Percentiles rank a stretch among this genome's conserved stretches.
Evolutionary conservation across 2,888 invertebrate genomes (phyloP).

Genomic region (Sphecodes monilicornis): DNA sequence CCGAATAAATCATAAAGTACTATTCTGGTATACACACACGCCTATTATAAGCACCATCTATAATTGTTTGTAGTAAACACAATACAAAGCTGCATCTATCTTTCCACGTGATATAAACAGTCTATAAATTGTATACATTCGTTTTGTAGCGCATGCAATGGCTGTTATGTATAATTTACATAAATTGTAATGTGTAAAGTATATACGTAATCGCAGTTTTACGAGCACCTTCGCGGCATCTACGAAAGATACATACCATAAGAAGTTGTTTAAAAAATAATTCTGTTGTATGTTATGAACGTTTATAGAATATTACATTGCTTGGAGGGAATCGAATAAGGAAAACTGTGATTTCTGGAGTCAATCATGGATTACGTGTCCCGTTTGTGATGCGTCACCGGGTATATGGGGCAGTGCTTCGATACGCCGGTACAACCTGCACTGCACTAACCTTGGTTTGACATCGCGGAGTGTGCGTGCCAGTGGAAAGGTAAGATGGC

Average conservation of each 20-base stretch:
- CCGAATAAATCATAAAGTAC: slow-evolving; percentile 3
- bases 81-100: neutral
- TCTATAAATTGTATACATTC: neutral
- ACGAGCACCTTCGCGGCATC: neutral
- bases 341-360: slow-evolving; percentile 29
- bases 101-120: neutral
- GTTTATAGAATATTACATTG: neutral
- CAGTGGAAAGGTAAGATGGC: slow-evolving; percentile 89
- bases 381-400: slow-evolving; percentile 67
- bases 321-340: neutral
- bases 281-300: too few relatives aligned
- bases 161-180: neutral
- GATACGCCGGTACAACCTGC: slow-evolving; percentile 72
- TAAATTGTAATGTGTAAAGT: slow-evolving; percentile 4
- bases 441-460: slow-evolving; percentile 78
- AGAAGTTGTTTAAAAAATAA: neutral
- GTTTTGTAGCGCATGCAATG: neutral
- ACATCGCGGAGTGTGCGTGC: slow-evolving; percentile 80
- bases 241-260: neutral
- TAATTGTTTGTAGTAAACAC: neutral
- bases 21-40: neutral
- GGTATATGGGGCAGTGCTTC: slow-evolving; percentile 69
- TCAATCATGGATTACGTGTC: slow-evolving; percentile 41
- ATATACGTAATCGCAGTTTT: neutral
- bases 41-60: neutral